Conservation (phyloP, 2,888 invertebrate species). For the Tridacna gigas region DNA sequence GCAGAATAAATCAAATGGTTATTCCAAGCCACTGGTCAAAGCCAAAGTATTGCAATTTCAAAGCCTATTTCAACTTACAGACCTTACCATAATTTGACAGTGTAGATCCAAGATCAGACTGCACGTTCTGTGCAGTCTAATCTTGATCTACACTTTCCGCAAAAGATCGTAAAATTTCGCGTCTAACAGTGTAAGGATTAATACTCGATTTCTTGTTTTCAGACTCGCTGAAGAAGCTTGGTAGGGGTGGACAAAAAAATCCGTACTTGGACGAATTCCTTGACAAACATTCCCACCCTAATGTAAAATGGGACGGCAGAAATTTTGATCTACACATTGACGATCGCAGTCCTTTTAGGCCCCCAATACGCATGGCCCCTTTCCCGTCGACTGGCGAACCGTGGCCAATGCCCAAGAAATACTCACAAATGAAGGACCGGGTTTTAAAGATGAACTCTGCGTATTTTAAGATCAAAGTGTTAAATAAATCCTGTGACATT, state of each 20-base stretch:
- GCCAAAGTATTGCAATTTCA: no score
- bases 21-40: no score
- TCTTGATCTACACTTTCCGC: no score
- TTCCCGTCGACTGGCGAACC: conserved; percentile 54
- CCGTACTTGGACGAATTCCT: conserved; percentile 47
- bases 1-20: no score
- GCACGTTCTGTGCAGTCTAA: no score
- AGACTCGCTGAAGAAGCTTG: conserved; percentile 13
- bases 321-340: conserved; percentile 43
- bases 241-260: conserved; percentile 21
- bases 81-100: no score
- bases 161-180: no score
- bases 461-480: conserved; percentile 54
- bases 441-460: conserved; percentile 42
- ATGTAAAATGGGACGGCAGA: conserved; percentile 12
- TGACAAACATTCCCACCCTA: conserved; percentile 42
- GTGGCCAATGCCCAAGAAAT: conserved; percentile 56
- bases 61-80: no score
- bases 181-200: no score
- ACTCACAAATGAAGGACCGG: conserved; percentile 9
- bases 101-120: no score
- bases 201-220: background rate
- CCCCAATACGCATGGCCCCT: conserved; percentile 49
- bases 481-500: conserved; percentile 86
- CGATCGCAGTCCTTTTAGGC: conserved; percentile 38